Base-by-base conservation (phyloP, 2,113 vertebrate species). In the Seriola rivoliana region DNA sequence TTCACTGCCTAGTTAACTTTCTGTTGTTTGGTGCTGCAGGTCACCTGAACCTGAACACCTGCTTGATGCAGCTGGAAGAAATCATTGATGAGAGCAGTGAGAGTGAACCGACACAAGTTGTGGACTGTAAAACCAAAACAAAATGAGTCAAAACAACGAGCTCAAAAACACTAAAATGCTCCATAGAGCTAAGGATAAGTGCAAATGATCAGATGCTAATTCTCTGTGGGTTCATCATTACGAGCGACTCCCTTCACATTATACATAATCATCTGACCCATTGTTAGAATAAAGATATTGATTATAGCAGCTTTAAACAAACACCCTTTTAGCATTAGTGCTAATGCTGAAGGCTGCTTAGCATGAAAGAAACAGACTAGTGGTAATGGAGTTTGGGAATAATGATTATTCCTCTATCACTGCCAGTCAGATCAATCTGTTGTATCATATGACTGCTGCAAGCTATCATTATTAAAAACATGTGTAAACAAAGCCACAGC, bases 361-460 rank as follows among this genome's bases (percentile, higher is more conserved):
- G n/a, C 42, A 23, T 60, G 64, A 58, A 42, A 73, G 25, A 59
- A 80, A 36, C 13, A 34, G 63, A 63, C 4, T 40, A 44, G 16
- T 46, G 44, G 16, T 64, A 29, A 66, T 58, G 60, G 70, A 82
- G 36, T 34, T 19, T 78, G 71, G 54, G 5, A 72, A 73, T 67
- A 75, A 64, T 46, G 79, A 85, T 83, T 69, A 70, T 32, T 57
- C 68, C 52, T 50, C 63, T 44, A 7, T 70, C 58, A 40, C 21
- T 74, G 69, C 10, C 63, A 36, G 29, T 29, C 36, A 23, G 52
- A 78, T 85, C 36, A 44, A 65, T 74, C 40, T 36, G 44, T n/a
- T 10, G 40, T 58, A 29, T 78, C 59, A 65, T 40, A n/a, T 68
- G 81, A 65, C 52, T 32, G 23, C 19, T 69, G 40, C 2, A 65